Conservation (phyloP, 2,113 vertebrate genomes). For the Clarias gariepinus region DNA sequence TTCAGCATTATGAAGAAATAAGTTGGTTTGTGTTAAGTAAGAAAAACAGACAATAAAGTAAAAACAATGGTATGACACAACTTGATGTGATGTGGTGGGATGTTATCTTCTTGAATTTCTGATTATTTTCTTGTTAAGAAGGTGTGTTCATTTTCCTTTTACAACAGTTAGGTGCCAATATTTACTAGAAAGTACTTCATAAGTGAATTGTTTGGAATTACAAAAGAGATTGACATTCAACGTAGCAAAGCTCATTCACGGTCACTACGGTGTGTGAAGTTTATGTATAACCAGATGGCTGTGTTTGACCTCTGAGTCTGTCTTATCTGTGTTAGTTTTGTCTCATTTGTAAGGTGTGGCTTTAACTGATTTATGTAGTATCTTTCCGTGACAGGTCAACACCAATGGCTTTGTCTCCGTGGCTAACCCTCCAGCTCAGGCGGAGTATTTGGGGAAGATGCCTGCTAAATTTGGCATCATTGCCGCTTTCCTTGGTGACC, state of each 20-base stretch:
- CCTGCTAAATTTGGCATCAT: slow-evolving; percentile 79
- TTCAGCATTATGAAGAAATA: background rate
- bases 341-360: background rate
- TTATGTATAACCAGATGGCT: background rate
- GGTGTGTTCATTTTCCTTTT: background rate
- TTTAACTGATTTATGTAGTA: background rate
- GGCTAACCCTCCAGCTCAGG: slow-evolving; percentile 69
- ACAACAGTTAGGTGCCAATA: background rate
- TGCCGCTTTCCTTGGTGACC: slow-evolving; percentile 83
- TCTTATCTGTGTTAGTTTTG: background rate
- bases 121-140: background rate
- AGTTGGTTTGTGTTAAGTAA: background rate
- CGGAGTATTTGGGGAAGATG: slow-evolving; percentile 78
- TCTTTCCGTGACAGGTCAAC: slow-evolving; percentile 76
- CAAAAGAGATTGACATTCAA: too few relatives aligned
- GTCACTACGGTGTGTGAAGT: background rate
- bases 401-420: slow-evolving; percentile 87
- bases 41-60: background rate
- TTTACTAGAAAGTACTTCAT: background rate
- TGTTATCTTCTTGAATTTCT: background rate
- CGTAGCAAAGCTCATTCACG: background rate
- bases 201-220: background rate
- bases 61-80: background rate
- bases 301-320: background rate
- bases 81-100: background rate